Base-by-base conservation (phyloP, 2,113 vertebrate species). In the Aegithalos caudatus region DNA sequence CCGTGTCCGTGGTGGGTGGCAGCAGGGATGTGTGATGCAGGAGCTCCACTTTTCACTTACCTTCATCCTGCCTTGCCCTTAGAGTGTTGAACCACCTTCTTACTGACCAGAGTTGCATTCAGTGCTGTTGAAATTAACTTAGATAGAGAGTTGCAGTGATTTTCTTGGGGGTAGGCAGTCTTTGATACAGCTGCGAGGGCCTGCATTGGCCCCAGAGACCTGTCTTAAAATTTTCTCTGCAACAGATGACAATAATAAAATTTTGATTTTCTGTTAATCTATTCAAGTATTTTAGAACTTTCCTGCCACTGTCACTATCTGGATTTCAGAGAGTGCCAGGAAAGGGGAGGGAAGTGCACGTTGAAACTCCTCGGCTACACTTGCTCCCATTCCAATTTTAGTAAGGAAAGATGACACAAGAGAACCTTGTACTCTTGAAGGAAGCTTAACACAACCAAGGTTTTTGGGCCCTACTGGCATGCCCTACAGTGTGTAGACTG, bases 1-100 rank as follows among this genome's bases (percentile, higher is more conserved):
- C 8, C 0, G 0, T 54, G 50, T 45, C 23, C 14, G 0, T 2
- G 2, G 15, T 53, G 54, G 15, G 6, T 50, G 81, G 37, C 54
- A 23, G n/a, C 44, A 51, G 31, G 24, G 40, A 38, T 60, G 9
- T 54, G 1, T 40, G 47, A 14, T 62, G 17, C 48, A 81, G 33
- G 25, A 58, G 14, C 40, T 81, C 18, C 19, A 8, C 29, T 27
- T 70, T 22, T 35, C 5, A 1, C 33, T 67, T 82, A 13, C 8
- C 25, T 62, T 61, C 35, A 35, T 57, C 6, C 20, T 90, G 14
- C 7, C 31, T 56, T 51, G 13, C 50, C 23, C 21, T 71, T n/a
- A 8, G 12, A 42, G 14, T 16, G 2, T 24, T 7, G 1, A 40
- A 31, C 45, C 17, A 57, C 11, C 67, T 84, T 47, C 22, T 22